Evolutionary conservation across 2,888 invertebrate species (phyloP), one percentile per base, ranked within the genome.

Genomic region (Noctua comes): DNA sequence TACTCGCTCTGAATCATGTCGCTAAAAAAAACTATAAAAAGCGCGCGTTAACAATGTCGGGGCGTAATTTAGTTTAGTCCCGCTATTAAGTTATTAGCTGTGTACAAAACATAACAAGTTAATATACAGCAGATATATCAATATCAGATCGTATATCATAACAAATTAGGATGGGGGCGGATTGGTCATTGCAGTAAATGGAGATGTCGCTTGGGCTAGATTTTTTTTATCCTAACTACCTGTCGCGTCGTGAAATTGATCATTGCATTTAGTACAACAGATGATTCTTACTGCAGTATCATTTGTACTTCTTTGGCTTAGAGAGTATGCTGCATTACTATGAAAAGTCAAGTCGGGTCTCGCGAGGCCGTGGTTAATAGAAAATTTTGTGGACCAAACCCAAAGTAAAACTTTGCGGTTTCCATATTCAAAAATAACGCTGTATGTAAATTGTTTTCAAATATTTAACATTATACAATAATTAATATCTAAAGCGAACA

Each of bases 1-100:
- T 88, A 86, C 89, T 85, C 86, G 68, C 73, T 87, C 90, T 92
- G 92, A 93, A 93, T 93, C 94, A 94, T 91, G 91, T 90, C 82
- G 84, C 88, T 90, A 92, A 92, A 90, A 92, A 93, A 90, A 89
- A 86, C 85, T 86, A 86, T 86, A 84, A 89, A 86, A 88, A 87
- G 74, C 80, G 69, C 74, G 78, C 74, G 88, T 82, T 86, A 91
- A 83, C 82, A 88, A 81, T 77, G 79, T 66, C 68, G 76, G 76
- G 78, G 84, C 86, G 88, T 86, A 88, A 89, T 88, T 86, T 89
- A 85, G 87, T 89, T 82, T 86, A 89, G 82, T 78, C 85, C 84
- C 82, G 82, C 82, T 84, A 85, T 88, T 88, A 72, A 86, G 85
- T 84, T 88, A 80, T 83, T 83, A 88, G 82, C 73, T 77, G 57